A percentile compares a stretch with the other conserved stretches of the same genome.
Conservation (phyloP, 2,113 vertebrate species). For the Otus sunia region DNA sequence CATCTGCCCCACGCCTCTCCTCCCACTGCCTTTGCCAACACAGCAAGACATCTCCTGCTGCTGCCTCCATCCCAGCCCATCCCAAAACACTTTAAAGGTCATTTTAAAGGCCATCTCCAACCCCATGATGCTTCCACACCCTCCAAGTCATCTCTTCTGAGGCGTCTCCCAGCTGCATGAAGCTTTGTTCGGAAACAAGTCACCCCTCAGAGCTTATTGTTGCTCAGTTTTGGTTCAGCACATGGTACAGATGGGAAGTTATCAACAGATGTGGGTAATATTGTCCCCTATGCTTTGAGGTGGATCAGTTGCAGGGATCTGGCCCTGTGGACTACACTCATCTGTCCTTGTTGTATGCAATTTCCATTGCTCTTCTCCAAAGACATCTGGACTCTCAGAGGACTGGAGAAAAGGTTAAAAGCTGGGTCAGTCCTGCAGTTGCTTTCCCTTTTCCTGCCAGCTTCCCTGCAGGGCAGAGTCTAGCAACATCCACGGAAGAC, state of each 20-base stretch:
- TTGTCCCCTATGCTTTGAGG: neutral
- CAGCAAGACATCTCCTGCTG: neutral
- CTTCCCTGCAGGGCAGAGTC: conserved; percentile 11
- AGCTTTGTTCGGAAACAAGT: neutral
- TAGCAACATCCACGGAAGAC: neutral
- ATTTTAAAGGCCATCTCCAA: neutral
- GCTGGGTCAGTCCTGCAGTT: neutral
- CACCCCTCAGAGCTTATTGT: neutral
- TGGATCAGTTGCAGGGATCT: neutral
- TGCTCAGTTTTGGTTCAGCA: neutral
- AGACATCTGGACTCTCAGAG: conserved; percentile 19
- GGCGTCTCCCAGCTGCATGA: neutral
- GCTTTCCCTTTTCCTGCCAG: conserved; percentile 8
- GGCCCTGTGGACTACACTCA: neutral
- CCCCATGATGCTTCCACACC: neutral
- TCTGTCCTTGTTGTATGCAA: neutral
- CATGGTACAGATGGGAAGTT: neutral
- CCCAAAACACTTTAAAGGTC: neutral
- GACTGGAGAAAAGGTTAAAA: conserved; percentile 17
- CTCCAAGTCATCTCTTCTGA: neutral
- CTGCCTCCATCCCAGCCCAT: neutral
- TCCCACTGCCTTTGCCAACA: neutral
- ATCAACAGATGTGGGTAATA: neutral
- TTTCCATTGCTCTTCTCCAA: neutral
- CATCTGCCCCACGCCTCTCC: neutral